Percentiles rank a stretch among this genome's conserved stretches.
Conservation (phyloP, 64 coral and sea anemone species). For the Montipora sp. region DNA sequence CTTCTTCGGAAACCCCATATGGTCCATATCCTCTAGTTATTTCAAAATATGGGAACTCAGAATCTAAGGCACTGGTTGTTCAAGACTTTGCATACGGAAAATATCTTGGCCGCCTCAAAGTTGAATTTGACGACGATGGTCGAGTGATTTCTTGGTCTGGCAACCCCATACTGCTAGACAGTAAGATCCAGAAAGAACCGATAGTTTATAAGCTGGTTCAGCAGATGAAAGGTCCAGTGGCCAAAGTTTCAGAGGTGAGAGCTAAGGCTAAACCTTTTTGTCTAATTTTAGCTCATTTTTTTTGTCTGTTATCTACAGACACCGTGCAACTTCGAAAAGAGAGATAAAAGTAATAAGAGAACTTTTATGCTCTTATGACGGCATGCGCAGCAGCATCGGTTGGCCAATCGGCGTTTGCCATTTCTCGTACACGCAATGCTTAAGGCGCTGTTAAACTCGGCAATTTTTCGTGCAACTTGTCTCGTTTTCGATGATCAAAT, state of each 20-base stretch:
- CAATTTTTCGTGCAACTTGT: too few relatives aligned
- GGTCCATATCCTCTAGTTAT: slow-evolving; percentile 84
- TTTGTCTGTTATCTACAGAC: too few relatives aligned
- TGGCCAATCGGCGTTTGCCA: too few relatives aligned
- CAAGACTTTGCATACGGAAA: slow-evolving; percentile 74
- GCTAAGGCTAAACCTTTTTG: too few relatives aligned
- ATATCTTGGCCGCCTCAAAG: slow-evolving; percentile 69
- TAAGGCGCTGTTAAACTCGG: too few relatives aligned
- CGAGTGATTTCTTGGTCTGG: slow-evolving; percentile 73
- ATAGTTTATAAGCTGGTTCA: not conserved
- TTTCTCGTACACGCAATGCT: too few relatives aligned
- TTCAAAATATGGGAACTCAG: slow-evolving; percentile 24
- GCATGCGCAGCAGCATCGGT: too few relatives aligned
- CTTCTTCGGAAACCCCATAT: slow-evolving; percentile 64
- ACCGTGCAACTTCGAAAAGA: too few relatives aligned
- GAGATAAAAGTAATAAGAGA: too few relatives aligned
- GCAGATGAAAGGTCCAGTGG: slow-evolving; percentile 34
- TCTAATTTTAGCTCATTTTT: too few relatives aligned
- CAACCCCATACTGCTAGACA: slow-evolving; percentile 78
- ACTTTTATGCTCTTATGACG: too few relatives aligned
- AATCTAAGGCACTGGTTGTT: slow-evolving; percentile 67
- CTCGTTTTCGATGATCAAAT: too few relatives aligned
- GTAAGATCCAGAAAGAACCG: slow-evolving; percentile 43
- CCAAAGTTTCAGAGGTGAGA: slow-evolving; percentile 23
- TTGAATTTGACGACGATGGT: slow-evolving; percentile 75